Conservation (phyloP, 2,888 invertebrate species). For the Apotomis betuletana region DNA sequence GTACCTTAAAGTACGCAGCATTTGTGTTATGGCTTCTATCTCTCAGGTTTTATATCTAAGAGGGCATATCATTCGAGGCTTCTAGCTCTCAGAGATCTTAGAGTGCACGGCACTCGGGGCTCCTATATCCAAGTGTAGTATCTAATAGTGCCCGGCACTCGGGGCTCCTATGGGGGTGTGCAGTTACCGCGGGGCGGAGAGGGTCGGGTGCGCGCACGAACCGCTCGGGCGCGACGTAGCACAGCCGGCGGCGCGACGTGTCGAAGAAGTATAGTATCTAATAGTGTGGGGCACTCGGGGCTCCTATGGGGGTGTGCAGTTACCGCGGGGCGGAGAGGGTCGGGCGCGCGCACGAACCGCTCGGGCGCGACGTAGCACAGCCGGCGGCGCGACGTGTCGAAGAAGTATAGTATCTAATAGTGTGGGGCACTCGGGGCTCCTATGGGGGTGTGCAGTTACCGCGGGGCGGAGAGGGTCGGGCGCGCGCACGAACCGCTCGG, state of each 20-base stretch:
- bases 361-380: constrained; percentile 99
- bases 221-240: constrained; percentile 98
- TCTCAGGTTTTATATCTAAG: too few relatives aligned
- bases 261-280: constrained; percentile 93
- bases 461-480: constrained; percentile 66
- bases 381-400: constrained; percentile 96
- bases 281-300: neutral
- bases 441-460: neutral
- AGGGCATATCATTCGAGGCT: too few relatives aligned
- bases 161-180: neutral
- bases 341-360: constrained; percentile 88
- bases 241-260: constrained; percentile 95
- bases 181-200: neutral
- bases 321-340: constrained; percentile 52
- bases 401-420: constrained; percentile 83
- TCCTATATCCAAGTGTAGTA: too few relatives aligned
- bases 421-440: neutral
- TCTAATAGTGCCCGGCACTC: too few relatives aligned
- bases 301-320: neutral
- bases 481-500: constrained; percentile 93
- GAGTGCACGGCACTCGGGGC: too few relatives aligned
- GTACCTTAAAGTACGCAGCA: too few relatives aligned
- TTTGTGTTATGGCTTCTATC: too few relatives aligned
- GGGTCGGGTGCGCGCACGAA: constrained; percentile 88
- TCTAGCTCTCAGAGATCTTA: too few relatives aligned